These are phyloP conservation scores for Pipistrellus pipistrellus DNA, from an alignment of 2,797 vertebrate species.

Conservation along the genomic window DNA sequence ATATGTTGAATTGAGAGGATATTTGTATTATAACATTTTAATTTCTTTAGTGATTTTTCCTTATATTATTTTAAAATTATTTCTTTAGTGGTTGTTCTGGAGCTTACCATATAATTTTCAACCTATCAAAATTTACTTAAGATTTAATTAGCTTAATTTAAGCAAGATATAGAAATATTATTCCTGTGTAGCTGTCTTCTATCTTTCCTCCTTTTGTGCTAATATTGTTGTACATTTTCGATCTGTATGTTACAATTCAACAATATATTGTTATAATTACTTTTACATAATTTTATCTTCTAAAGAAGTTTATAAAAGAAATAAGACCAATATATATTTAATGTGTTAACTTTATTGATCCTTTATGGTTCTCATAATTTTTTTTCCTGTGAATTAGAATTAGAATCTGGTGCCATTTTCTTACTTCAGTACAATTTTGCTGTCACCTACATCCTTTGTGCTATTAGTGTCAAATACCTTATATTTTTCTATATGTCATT, in stretches of 20 bases:
- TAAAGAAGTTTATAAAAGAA: conserved; percentile 11
- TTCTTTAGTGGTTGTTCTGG: background rate
- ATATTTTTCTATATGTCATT: background rate
- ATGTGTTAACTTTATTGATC: background rate
- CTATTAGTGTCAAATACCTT: background rate
- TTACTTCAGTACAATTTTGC: background rate
- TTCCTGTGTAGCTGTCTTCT: background rate
- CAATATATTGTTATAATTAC: background rate
- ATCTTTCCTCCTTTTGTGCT: background rate
- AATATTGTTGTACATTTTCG: background rate
- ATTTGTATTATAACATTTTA: background rate
- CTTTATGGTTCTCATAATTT: background rate
- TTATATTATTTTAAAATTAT: background rate
- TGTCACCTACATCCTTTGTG: background rate
- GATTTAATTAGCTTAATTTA: background rate
- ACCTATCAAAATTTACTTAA: background rate
- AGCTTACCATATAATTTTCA: background rate
- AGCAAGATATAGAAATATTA: background rate
- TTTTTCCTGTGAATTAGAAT: background rate
- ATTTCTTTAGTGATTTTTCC: background rate
- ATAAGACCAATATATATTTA: background rate
- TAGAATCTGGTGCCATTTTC: background rate
- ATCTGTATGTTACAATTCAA: background rate
- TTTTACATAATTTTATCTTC: background rate
- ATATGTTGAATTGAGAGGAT: background rate